Percentiles rank a stretch among this genome's conserved stretches.
phyloP scores from a whole-genome alignment of 2,888 invertebrate genomes.

The Bimastos eiseni region DNA sequence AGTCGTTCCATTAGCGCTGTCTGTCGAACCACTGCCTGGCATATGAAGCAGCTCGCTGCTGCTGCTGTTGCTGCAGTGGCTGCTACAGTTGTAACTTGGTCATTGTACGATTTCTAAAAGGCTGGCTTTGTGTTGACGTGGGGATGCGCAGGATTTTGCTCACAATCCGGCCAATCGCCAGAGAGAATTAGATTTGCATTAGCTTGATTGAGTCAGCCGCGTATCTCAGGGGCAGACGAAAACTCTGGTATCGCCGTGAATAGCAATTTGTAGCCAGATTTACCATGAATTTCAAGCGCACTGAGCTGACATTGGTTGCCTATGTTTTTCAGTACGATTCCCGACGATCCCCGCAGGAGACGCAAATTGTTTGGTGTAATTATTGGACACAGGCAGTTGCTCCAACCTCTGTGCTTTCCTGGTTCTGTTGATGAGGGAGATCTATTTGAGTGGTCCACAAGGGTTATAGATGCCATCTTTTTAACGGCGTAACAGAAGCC shows the following conservation, averaged over 20 bases:
- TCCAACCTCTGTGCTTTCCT: too few species aligned
- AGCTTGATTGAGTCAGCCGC: conserved; percentile 21
- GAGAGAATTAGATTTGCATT: conserved; percentile 24
- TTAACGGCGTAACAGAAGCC: too few species aligned
- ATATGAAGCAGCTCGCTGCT: not conserved
- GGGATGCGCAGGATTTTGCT: conserved; percentile 13
- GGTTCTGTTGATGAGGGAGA: too few species aligned
- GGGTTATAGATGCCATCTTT: too few species aligned
- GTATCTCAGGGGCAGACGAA: conserved; percentile 5
- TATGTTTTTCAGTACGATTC: not conserved
- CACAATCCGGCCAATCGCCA: conserved; percentile 13
- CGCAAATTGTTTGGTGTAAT: conserved; percentile 9
- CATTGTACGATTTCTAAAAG: conserved; percentile 13
- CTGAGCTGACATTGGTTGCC: not conserved
- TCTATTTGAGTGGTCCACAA: too few species aligned
- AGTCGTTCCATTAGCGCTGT: not conserved
- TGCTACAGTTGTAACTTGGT: not conserved
- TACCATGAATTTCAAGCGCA: conserved; percentile 14
- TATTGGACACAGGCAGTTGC: not conserved
- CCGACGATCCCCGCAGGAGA: not conserved
- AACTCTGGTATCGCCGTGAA: conserved; percentile 13
- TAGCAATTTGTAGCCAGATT: conserved; percentile 23
- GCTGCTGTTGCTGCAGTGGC: not conserved
- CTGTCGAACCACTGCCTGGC: not conserved
- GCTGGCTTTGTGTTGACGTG: conserved; percentile 13